phyloP scores from a whole-genome alignment of 2,797 vertebrate genomes.

The Pangasius krempfi region DNA sequence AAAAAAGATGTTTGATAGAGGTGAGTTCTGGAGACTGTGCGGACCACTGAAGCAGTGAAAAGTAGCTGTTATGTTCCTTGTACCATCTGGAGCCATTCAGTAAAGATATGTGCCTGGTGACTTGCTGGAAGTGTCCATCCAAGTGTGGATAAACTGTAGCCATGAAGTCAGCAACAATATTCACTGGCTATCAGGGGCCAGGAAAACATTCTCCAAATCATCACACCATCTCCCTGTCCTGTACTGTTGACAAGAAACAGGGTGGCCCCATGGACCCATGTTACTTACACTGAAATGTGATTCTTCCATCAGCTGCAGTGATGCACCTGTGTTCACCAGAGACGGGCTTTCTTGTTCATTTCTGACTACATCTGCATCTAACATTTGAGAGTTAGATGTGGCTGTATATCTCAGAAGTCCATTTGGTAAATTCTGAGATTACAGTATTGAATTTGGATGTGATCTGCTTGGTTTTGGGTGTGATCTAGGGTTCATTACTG shows the following conservation, averaged over 20 bases:
- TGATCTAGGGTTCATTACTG: not conserved
- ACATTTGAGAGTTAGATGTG: not conserved
- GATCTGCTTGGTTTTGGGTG: not conserved
- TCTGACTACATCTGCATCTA: not conserved
- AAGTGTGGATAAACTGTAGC: constrained; percentile 1
- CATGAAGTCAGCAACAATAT: not conserved
- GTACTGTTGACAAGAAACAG: not conserved
- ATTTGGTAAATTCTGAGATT: not conserved
- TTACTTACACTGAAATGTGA: not conserved
- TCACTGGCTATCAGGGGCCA: not conserved
- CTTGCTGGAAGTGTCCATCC: not conserved
- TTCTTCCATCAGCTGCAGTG: not conserved
- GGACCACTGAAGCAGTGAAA: not conserved
- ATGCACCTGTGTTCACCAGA: not conserved
- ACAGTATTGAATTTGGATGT: not conserved
- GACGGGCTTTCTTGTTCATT: not conserved
- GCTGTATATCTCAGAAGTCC: not conserved
- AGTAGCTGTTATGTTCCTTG: constrained; percentile 3
- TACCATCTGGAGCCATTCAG: not conserved
- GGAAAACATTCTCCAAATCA: not conserved
- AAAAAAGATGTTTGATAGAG: not conserved
- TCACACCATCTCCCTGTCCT: not conserved
- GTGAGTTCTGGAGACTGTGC: not conserved
- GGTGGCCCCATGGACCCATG: not conserved
- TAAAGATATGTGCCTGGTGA: not conserved